Percentiles rank a stretch among this genome's conserved stretches.
phyloP scores from a whole-genome alignment of 2,888 invertebrate species.

The Machimus atricapillus region DNA sequence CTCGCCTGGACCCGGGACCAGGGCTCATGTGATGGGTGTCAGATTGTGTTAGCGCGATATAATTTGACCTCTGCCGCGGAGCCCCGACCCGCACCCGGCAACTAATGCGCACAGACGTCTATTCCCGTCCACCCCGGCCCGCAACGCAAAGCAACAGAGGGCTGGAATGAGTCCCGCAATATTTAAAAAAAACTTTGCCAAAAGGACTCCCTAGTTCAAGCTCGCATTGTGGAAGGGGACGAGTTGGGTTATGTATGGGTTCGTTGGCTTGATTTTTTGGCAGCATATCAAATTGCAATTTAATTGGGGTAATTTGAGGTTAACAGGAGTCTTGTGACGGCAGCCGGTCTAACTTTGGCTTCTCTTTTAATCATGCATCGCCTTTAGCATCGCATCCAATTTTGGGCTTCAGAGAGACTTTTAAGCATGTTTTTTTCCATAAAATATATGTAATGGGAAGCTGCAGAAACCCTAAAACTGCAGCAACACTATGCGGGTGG shows the following conservation, averaged over 20 bases:
- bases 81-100: background rate
- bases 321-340: conserved; percentile 7
- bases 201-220: background rate
- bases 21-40: conserved; percentile 9
- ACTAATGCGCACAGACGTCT: background rate
- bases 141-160: background rate
- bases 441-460: too few relatives aligned
- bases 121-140: background rate
- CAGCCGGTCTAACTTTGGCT: background rate
- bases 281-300: conserved; percentile 37
- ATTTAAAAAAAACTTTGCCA: conserved; percentile 20
- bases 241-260: conserved; percentile 20
- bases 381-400: background rate
- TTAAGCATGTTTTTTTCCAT: background rate
- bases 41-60: conserved; percentile 31
- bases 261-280: conserved; percentile 34
- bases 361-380: background rate
- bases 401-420: background rate
- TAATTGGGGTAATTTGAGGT: conserved; percentile 36
- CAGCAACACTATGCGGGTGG: background rate
- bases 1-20: too few relatives aligned
- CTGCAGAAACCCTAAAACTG: background rate
- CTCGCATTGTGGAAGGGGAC: background rate
- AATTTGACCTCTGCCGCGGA: conserved; percentile 10
- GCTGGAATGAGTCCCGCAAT: background rate